A percentile compares a stretch with the other conserved stretches of the same genome.
phyloP scores from a whole-genome alignment of 2,113 vertebrate species.

The Notechis scutatus region DNA sequence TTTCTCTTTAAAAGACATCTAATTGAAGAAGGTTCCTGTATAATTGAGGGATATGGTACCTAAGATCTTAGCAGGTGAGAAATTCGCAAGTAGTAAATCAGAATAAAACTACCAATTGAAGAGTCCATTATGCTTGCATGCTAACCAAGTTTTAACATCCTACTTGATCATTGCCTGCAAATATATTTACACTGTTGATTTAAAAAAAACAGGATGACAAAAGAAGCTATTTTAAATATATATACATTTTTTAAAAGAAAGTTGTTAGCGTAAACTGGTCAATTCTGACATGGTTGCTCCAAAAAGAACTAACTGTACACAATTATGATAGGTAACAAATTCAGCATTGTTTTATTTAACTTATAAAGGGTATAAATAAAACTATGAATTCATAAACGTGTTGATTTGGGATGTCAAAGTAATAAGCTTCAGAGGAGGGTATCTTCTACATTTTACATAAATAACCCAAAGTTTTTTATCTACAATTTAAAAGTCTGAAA shows the following conservation, averaged over 20 bases:
- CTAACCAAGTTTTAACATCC: neutral
- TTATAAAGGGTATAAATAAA: constrained; percentile 38
- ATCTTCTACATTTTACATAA: constrained; percentile 34
- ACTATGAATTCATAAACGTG: constrained; percentile 41
- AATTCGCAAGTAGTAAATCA: neutral
- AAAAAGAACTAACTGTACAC: neutral
- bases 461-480: neutral
- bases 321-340: constrained; percentile 37
- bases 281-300: neutral
- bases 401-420: constrained; percentile 52
- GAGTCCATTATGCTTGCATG: neutral
- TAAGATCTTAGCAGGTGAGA: neutral
- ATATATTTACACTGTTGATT: neutral
- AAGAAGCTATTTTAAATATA: neutral
- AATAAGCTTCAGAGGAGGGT: constrained; percentile 36
- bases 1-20: neutral
- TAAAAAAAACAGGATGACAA: neutral
- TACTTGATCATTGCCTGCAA: constrained; percentile 14
- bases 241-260: neutral
- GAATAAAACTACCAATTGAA: neutral
- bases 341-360: constrained; percentile 41
- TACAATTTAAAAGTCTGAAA: neutral
- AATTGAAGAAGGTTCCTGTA: neutral
- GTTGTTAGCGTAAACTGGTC: neutral
- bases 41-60: neutral